Conservation (phyloP, 2,797 vertebrate species). For the Amblyopsis hoosieri region DNA sequence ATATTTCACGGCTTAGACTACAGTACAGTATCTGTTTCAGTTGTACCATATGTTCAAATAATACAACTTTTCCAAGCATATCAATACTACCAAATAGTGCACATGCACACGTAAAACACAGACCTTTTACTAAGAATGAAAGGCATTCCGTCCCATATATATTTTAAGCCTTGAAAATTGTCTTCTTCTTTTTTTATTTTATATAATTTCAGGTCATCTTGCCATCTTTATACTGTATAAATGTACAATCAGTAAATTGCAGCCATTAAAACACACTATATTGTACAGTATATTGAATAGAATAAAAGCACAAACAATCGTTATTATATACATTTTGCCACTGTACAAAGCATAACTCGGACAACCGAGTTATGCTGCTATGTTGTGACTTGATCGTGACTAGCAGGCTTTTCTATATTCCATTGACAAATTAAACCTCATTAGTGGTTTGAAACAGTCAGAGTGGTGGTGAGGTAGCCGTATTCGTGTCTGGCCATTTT, state of each 20-base stretch:
- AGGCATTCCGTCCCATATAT: too few species aligned
- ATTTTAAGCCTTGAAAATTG: too few species aligned
- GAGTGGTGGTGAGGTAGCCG: background rate
- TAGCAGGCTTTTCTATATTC: background rate
- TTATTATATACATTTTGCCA: slow-evolving; percentile 16
- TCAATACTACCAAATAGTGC: slow-evolving; percentile 21
- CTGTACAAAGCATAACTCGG: background rate
- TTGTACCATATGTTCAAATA: slow-evolving; percentile 14
- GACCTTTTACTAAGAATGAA: background rate
- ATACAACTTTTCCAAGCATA: slow-evolving; percentile 21
- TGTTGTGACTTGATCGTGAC: too few species aligned
- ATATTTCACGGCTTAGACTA: slow-evolving; percentile 15
- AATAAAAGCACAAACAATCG: too few species aligned
- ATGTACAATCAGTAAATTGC: too few species aligned
- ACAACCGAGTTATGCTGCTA: too few species aligned
- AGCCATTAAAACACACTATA: slow-evolving; percentile 9
- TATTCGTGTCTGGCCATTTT: slow-evolving; percentile 1
- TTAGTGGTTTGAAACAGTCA: slow-evolving; percentile 26
- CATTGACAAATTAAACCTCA: slow-evolving; percentile 37
- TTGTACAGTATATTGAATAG: background rate
- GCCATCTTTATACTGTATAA: too few species aligned
- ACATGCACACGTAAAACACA: slow-evolving; percentile 25
- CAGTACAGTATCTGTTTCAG: slow-evolving; percentile 26
- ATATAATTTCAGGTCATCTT: too few species aligned
- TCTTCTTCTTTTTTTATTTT: too few species aligned